A percentile compares a stretch with the other conserved stretches of the same genome.
These are phyloP conservation scores for Synanthedon vespiformis DNA, from an alignment of 2,888 invertebrate genomes.

Conservation along the genomic window DNA sequence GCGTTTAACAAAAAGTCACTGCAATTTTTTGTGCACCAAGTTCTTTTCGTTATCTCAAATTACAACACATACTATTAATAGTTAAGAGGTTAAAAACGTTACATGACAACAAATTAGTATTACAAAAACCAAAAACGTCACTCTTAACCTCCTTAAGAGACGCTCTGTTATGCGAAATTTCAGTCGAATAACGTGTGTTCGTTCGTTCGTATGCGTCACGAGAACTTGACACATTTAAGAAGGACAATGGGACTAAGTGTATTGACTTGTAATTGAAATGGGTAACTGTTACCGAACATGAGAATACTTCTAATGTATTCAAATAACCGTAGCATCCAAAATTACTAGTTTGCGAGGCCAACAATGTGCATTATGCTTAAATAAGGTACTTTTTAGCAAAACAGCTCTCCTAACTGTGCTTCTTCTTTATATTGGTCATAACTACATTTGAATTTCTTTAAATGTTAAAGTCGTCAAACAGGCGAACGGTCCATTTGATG, in stretches of 20 bases:
- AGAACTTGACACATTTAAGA: conserved; percentile 18
- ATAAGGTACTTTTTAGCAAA: no score
- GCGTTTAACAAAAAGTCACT: no score
- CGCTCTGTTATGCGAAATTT: background rate
- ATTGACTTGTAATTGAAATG: conserved; percentile 2
- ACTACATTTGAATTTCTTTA: no score
- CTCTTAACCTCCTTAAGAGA: background rate
- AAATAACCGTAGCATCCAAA: no score
- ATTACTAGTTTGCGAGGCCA: no score
- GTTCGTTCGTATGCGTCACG: conserved; percentile 7
- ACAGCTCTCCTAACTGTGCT: no score
- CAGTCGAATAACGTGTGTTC: background rate
- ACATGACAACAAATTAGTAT: background rate
- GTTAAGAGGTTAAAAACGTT: background rate
- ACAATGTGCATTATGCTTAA: no score
- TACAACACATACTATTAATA: background rate
- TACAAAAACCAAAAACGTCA: background rate
- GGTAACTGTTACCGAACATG: background rate
- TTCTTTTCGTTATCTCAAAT: no score
- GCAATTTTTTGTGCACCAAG: no score
- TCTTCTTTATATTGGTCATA: no score
- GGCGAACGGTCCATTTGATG: no score
- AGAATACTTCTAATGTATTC: background rate
- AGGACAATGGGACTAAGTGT: conserved; percentile 8
- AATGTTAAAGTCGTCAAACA: no score